phyloP scores from a whole-genome alignment of 1,140 invertebrate species.

The Drosophila micromelanica region DNA sequence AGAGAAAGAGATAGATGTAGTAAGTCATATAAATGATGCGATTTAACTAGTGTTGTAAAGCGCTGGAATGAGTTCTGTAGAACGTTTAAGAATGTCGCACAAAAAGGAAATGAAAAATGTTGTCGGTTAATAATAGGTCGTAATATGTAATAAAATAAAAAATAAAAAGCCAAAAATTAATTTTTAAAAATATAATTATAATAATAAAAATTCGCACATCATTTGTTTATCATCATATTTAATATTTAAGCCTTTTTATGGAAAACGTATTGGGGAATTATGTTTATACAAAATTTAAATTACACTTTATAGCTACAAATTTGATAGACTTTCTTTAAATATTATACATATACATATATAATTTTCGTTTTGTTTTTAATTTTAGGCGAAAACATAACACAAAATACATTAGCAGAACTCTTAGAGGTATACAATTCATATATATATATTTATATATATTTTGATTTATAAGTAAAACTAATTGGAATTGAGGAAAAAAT shows the following conservation, averaged over 20 bases:
- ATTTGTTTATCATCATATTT: slow-evolving; percentile 41
- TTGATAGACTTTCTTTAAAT: slow-evolving; percentile 39
- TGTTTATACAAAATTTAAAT: slow-evolving; percentile 61
- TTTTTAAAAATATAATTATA: neutral
- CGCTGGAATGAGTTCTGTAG: too few relatives aligned
- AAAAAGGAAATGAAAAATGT: too few relatives aligned
- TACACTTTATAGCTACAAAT: slow-evolving; percentile 61
- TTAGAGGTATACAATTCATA: slow-evolving; percentile 51
- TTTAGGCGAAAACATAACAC: slow-evolving; percentile 32
- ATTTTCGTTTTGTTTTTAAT: slow-evolving; percentile 13
- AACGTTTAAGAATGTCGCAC: too few relatives aligned
- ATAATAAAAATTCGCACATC: neutral
- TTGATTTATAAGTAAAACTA: slow-evolving; percentile 10
- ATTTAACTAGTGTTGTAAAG: too few relatives aligned
- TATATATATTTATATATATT: neutral
- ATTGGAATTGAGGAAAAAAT: too few relatives aligned
- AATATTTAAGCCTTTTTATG: slow-evolving; percentile 77
- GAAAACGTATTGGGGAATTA: slow-evolving; percentile 55
- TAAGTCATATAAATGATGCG: too few relatives aligned
- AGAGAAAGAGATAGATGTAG: neutral
- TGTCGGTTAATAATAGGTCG: too few relatives aligned
- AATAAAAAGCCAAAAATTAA: neutral
- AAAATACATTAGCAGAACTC: slow-evolving; percentile 56
- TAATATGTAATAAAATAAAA: too few relatives aligned
- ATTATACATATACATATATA: slow-evolving; percentile 46